phyloP scores from a whole-genome alignment of 2,797 vertebrate species.

The Cynopterus sphinx region DNA sequence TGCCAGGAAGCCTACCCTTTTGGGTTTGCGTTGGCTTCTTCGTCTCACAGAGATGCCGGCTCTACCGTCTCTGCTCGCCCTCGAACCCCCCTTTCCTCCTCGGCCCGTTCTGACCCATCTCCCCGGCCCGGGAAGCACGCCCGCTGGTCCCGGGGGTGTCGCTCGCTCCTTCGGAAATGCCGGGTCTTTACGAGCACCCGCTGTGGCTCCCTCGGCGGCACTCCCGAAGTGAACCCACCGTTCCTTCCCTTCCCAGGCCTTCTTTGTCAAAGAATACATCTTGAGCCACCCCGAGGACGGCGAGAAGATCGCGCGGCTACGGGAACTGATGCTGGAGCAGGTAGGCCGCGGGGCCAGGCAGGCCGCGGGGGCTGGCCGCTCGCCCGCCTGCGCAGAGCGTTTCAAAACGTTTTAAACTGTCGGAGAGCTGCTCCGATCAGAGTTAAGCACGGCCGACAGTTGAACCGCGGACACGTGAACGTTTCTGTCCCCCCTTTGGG shows the following conservation, averaged over 20 bases:
- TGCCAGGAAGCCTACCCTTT: background rate
- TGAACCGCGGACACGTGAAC: background rate
- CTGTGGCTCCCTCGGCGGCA: background rate
- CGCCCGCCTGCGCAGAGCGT: background rate
- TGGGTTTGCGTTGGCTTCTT: constrained; percentile 8
- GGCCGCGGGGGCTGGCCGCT: too few species aligned
- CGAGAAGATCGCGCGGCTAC: constrained; percentile 96
- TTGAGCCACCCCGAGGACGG: constrained; percentile 98
- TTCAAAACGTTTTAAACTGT: background rate
- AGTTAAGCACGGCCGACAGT: background rate
- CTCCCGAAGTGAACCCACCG: background rate
- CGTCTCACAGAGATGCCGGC: background rate
- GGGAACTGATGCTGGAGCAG: constrained; percentile 99
- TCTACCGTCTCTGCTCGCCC: background rate
- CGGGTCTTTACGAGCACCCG: background rate
- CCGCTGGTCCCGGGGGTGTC: background rate
- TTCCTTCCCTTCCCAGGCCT: constrained; percentile 88
- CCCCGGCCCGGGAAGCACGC: background rate
- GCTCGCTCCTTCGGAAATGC: background rate
- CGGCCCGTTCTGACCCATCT: background rate
- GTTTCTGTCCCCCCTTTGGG: background rate
- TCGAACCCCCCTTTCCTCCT: background rate
- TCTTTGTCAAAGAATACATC: constrained; percentile 97
- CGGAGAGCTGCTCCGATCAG: background rate
- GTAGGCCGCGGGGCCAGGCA: constrained; percentile 80